phyloP scores from a whole-genome alignment of 2,797 vertebrate genomes.

The Podargus strigoides region DNA sequence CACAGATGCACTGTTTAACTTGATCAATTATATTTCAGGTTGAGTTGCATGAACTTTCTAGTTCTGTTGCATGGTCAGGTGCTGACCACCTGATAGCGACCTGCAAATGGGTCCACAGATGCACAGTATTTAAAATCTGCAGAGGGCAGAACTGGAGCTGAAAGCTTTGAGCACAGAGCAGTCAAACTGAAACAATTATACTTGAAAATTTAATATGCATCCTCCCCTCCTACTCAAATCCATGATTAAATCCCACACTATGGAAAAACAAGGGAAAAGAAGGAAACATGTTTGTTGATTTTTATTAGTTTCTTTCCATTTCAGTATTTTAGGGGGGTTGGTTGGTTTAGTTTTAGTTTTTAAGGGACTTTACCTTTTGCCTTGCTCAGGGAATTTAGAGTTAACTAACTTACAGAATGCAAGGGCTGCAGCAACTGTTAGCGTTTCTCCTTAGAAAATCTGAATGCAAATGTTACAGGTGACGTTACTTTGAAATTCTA shows the following conservation, averaged over 20 bases:
- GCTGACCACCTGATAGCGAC: neutral
- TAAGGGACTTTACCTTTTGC: neutral
- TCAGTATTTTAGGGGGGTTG: neutral
- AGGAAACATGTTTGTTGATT: neutral
- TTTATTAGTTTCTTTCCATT: neutral
- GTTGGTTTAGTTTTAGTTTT: no score
- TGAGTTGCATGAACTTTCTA: neutral
- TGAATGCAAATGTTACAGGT: constrained; percentile 40
- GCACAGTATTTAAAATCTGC: neutral
- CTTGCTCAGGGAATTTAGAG: neutral
- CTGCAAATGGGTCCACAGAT: neutral
- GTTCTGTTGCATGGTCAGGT: neutral
- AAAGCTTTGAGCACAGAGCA: neutral
- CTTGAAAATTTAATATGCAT: neutral
- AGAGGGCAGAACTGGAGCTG: neutral
- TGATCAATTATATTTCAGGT: neutral
- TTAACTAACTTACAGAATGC: neutral
- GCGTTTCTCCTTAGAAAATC: neutral
- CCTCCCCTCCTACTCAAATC: neutral
- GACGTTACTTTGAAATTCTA: constrained; percentile 54
- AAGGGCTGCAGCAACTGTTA: neutral
- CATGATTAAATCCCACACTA: neutral
- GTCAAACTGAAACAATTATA: neutral
- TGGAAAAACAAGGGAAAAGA: neutral
- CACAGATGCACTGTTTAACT: neutral